These are phyloP conservation scores for Fopius arisanus DNA, from an alignment of 1,140 invertebrate species.

Conservation along the genomic window DNA sequence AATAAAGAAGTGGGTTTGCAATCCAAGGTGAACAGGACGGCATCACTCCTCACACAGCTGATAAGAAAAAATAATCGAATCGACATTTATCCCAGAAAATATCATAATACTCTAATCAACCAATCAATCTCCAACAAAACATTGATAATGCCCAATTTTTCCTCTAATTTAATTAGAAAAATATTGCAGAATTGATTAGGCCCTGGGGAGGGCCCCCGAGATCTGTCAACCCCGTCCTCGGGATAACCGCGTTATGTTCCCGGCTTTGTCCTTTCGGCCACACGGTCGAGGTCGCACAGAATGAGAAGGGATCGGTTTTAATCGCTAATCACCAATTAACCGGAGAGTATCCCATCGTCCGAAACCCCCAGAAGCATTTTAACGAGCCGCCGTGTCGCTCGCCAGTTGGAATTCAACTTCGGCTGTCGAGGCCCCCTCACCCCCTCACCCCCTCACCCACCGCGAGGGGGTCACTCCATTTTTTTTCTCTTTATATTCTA, in stretches of 20 bases:
- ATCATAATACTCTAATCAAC: no score
- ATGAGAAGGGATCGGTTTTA: constrained; percentile 57
- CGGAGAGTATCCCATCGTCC: constrained; percentile 55
- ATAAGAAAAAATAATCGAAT: no score
- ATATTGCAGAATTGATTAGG: no score
- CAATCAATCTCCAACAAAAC: no score
- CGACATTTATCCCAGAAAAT: no score
- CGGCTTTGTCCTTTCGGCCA: constrained; percentile 41
- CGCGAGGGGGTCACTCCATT: not conserved
- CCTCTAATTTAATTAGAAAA: no score
- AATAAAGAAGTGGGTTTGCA: not conserved
- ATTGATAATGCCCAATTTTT: no score
- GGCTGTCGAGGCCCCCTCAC: constrained; percentile 35
- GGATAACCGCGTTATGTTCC: constrained; percentile 46
- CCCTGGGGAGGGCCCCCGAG: no score
- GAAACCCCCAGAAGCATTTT: constrained; percentile 65
- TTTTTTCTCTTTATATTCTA: no score
- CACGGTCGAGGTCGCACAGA: constrained; percentile 23
- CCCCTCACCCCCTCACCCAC: not conserved
- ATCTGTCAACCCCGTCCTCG: not conserved
- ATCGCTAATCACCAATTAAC: constrained; percentile 67
- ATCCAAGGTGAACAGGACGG: no score
- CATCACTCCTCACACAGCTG: no score
- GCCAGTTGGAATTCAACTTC: constrained; percentile 60
- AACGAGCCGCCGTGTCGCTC: constrained; percentile 64